Evolutionary conservation across 2,797 vertebrate species (phyloP), one percentile per base, ranked within the genome.

Genomic region (Arnoldichthys spilopterus): DNA sequence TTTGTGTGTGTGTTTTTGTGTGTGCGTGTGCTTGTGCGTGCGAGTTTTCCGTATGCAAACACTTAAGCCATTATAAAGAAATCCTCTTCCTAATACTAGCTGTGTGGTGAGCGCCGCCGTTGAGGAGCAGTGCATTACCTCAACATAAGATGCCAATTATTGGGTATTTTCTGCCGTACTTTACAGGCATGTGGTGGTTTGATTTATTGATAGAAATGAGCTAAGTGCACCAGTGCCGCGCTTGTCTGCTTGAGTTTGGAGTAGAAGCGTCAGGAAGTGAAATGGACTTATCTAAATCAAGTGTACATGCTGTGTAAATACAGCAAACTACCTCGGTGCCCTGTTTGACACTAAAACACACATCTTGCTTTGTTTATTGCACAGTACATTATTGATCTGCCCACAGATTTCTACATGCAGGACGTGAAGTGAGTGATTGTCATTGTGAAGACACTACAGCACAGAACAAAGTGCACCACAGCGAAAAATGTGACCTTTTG

Each of bases 101-200:
- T 80, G 78, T 78, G 70, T 78, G 71, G 56, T 76, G 56, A 73
- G 74, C 76, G 37, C 20, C 43, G 67, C 24, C n/a, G 58, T 68
- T 68, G 30, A 15, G 53, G 73, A 81, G 45, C 53, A 66, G 34
- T 77, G 59, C 73, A 77, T 72, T 78, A 79, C 78, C 71, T 83
- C 64, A 49, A 74, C 82, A 82, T 82, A 77, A 74, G 82, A 80
- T 85, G 80, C 82, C 80, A 81, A 78, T 86, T 85, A 86, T 51
- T 18, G 54, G 59, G 28, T 77, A 75, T 81, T 85, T 83, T 82
- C 74, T 80, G 76, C 74, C 61, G 37, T 56, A 72, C 66, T 72
- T 85, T 80, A 83, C 74, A 82, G 81, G 58, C 82, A 82, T 79
- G 83, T 51, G 58, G 78, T 58, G 84, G 47, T 84, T 66, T 76